phyloP scores from a whole-genome alignment of 2,888 invertebrate genomes.

The Portevinia maculata region DNA sequence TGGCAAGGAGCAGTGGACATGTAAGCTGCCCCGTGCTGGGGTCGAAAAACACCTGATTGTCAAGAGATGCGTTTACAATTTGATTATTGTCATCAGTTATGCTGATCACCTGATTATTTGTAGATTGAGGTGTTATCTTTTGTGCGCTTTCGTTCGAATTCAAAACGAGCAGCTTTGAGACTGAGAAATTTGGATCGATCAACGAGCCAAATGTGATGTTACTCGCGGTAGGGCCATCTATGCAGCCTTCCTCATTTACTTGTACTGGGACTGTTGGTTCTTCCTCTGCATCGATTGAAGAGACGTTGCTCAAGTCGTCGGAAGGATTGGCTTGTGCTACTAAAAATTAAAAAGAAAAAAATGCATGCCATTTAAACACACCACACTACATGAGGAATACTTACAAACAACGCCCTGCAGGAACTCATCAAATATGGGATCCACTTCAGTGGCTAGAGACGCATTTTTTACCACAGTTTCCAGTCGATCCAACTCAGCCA shows the following conservation, averaged over 20 bases:
- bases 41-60: constrained; percentile 79
- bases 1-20: constrained; percentile 79
- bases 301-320: constrained; percentile 2
- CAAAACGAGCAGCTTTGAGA: constrained; percentile 81
- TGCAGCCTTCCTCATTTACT: constrained; percentile 67
- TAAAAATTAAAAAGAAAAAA: neutral
- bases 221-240: constrained; percentile 21
- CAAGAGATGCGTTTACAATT: constrained; percentile 58
- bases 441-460: constrained; percentile 80
- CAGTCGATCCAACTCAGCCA: constrained; percentile 34
- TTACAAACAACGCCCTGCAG: constrained; percentile 79
- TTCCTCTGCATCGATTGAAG: constrained; percentile 5
- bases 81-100: constrained; percentile 63
- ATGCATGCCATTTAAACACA: neutral
- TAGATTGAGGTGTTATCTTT: constrained; percentile 73
- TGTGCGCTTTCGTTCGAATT: constrained; percentile 80
- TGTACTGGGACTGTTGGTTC: constrained; percentile 32
- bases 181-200: constrained; percentile 80
- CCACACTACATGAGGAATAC: constrained; percentile 14
- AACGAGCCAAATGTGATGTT: constrained; percentile 76
- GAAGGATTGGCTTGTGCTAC: constrained; percentile 33
- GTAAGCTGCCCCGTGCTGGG: constrained; percentile 79
- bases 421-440: constrained; percentile 80
- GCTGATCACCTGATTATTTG: constrained; percentile 57
- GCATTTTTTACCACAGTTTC: constrained; percentile 80